A percentile compares a stretch with the other conserved stretches of the same genome.
Evolutionary conservation across 2,888 invertebrate species (phyloP).

Genomic region (Mesoligia furuncula): DNA sequence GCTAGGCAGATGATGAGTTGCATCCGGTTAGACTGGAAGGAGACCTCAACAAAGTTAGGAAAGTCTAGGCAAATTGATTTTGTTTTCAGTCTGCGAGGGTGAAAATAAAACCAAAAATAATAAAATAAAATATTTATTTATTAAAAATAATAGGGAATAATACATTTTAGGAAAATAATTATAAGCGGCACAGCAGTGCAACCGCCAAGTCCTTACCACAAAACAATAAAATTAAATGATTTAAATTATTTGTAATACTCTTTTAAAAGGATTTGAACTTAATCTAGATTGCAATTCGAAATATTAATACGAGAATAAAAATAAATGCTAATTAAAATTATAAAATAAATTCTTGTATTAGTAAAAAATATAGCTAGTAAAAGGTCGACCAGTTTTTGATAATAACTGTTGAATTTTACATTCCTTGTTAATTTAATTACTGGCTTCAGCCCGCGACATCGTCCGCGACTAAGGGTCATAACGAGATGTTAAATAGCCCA

Average conservation of each 20-base stretch:
- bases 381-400: constrained; percentile 65
- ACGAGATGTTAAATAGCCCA: background rate
- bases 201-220: constrained; percentile 14
- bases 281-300: constrained; percentile 51
- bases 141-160: constrained; percentile 52
- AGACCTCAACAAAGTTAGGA: no score
- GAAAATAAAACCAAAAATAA: constrained; percentile 21
- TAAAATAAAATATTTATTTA: constrained; percentile 52
- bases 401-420: constrained; percentile 24
- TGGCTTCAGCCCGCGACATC: no score
- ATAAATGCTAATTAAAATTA: constrained; percentile 50
- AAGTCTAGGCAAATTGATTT: no score
- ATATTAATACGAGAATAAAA: constrained; percentile 49
- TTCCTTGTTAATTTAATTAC: background rate
- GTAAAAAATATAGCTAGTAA: constrained; percentile 29
- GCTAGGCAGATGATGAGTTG: no score
- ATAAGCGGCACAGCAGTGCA: constrained; percentile 19
- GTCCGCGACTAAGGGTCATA: no score
- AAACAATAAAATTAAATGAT: constrained; percentile 16
- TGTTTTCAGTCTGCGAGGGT: background rate
- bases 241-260: constrained; percentile 54
- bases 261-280: constrained; percentile 33
- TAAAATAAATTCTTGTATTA: constrained; percentile 41
- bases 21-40: no score
- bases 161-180: constrained; percentile 58